These are phyloP conservation scores for Marmota flaviventris DNA, from an alignment of 2,113 vertebrate species.

Conservation along the genomic window DNA sequence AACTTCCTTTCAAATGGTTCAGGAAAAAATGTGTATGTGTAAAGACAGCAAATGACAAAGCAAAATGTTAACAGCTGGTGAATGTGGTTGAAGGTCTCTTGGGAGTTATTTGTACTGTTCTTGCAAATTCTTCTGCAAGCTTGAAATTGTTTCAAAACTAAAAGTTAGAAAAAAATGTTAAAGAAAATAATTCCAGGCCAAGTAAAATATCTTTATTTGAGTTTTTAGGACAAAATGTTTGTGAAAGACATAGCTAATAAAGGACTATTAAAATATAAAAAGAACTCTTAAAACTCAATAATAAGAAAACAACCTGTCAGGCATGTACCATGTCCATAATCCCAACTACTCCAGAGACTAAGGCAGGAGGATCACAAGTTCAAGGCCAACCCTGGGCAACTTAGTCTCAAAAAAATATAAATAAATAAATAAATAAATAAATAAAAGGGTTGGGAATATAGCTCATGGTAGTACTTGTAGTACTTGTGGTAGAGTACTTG, in stretches of 20 bases:
- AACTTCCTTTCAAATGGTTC: not conserved
- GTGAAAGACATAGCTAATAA: conserved; percentile 37
- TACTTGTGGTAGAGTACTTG: not conserved
- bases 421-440: not conserved
- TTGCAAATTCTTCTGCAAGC: not conserved
- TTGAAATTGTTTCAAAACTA: conserved; percentile 38
- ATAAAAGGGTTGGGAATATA: not conserved
- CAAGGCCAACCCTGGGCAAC: not conserved
- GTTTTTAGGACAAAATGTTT: conserved; percentile 51
- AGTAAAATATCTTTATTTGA: not conserved
- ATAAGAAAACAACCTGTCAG: not conserved
- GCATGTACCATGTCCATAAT: not conserved
- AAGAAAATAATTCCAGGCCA: not conserved
- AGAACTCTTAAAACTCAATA: not conserved
- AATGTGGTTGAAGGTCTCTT: not conserved
- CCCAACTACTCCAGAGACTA: not conserved
- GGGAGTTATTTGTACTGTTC: not conserved
- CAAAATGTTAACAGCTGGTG: not conserved
- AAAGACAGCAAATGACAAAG: not conserved
- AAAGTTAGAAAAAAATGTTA: not conserved
- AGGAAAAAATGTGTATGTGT: not conserved
- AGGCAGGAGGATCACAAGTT: not conserved
- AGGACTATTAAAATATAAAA: not conserved
- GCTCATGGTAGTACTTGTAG: not conserved
- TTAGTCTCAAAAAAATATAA: not conserved